Base-by-base conservation (phyloP, 2,888 invertebrate genomes). In the Schizotus pectinicornis region DNA sequence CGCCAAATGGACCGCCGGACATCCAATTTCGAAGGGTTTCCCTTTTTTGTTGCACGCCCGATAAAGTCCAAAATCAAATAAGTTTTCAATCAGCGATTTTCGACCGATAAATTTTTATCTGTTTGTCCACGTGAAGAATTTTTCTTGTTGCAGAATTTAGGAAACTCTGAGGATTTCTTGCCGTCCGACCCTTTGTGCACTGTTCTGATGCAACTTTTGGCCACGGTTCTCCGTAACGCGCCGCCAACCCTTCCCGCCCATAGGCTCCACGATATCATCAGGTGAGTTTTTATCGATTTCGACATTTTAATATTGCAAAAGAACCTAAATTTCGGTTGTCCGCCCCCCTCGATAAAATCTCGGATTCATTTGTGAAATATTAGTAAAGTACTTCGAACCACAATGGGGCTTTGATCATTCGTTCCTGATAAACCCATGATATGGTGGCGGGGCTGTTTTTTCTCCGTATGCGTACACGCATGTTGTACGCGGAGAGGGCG, bases 211-310 rank as follows among this genome's bases (percentile, higher is more conserved):
- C 83, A 83, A 69, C 77, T 84, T 64, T 74, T 85, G 46, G 81
- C 84, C 55, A 76, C 79, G 22, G 79, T 84, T 56, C 74, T 85
- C 60, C 77, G 79, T 43, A 82, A 83, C 68, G 76, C 78, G 36
- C 79, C 81, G 33, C 79, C 80, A 63, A 80, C 79, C 49, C 79
- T 79, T 56, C 73, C 79, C 33, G 64, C 76, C 7, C 75, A 74
- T 57, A 78, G 84, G 39, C 73, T 84, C 33, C 84, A 84, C 65
- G 85, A 85, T 70, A 80, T 85, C 52, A 79, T 83, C 38, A 85
- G 84, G 85, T 85, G 75, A 80, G 84, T 79, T 41, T 22, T 11
- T 43, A 31, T 39, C 8, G 39, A 36, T 58, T 51, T 45, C 22
- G 22, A 22, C 22, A 52, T 47, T 36, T 50, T 35, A 9, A 35